Percentiles rank a stretch among this genome's conserved stretches.
Evolutionary conservation across 2,113 vertebrate species (phyloP).

Genomic region (Vireo altiloquus): DNA sequence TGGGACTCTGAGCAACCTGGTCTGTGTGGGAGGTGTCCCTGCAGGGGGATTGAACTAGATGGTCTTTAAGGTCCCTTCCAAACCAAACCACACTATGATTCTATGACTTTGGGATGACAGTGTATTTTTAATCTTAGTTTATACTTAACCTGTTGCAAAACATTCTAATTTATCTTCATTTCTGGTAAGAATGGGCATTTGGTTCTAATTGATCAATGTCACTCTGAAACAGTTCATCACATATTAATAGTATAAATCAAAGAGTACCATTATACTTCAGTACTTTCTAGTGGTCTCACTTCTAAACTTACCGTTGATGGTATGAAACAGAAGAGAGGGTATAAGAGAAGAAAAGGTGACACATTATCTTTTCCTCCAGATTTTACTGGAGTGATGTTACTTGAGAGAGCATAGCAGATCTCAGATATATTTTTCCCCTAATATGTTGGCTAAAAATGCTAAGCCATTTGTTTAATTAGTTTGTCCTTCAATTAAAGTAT

Average conservation of each 20-base stretch:
- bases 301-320: neutral
- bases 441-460: neutral
- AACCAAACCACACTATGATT: neutral
- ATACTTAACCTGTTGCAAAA: neutral
- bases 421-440: neutral
- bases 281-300: neutral
- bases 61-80: neutral
- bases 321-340: neutral
- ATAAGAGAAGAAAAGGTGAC: neutral
- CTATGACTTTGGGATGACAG: neutral
- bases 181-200: neutral
- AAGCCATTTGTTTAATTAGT: conserved; percentile 8
- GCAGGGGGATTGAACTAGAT: neutral
- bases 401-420: neutral
- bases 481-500: neutral
- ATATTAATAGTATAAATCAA: neutral
- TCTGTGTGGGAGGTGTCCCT: neutral
- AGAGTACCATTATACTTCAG: neutral
- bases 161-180: neutral
- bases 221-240: neutral
- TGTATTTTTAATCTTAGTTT: neutral
- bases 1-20: neutral
- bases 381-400: neutral
- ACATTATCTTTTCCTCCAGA: neutral
- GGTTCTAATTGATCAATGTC: neutral